phyloP scores from a whole-genome alignment of 2,888 invertebrate genomes.

The Kuschelorhynchus macadamiae region DNA sequence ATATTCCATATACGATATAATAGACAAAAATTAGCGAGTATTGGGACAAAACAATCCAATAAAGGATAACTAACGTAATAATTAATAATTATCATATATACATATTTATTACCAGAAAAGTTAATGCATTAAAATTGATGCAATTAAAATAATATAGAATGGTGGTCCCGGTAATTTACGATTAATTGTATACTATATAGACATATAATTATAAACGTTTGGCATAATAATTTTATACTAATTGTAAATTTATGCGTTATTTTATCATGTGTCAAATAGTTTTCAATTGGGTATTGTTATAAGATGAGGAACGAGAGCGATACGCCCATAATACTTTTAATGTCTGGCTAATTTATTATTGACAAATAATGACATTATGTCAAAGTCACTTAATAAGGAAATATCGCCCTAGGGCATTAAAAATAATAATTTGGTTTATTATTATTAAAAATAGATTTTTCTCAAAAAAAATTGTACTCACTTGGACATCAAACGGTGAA shows the following conservation, averaged over 20 bases:
- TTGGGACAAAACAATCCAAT: constrained; percentile 39
- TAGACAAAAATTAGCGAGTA: constrained; percentile 36
- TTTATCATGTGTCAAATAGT: constrained; percentile 3
- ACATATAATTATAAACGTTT: constrained; percentile 49
- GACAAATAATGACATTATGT: no score
- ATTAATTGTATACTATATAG: constrained; percentile 49
- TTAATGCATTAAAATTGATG: constrained; percentile 52
- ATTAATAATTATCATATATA: constrained; percentile 48
- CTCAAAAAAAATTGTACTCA: no score
- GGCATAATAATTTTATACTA: constrained; percentile 30
- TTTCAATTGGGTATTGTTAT: no score
- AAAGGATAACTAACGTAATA: constrained; percentile 35
- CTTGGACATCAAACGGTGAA: no score
- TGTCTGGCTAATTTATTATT: no score
- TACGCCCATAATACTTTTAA: no score
- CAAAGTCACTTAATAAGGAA: no score
- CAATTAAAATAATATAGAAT: constrained; percentile 52
- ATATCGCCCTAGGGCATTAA: no score
- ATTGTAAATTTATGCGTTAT: constrained; percentile 9
- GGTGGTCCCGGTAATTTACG: constrained; percentile 49
- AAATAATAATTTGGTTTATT: no score
- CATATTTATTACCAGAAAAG: constrained; percentile 49
- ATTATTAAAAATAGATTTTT: no score
- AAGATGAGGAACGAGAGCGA: no score
- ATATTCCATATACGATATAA: constrained; percentile 28